phyloP scores from a whole-genome alignment of 2,888 invertebrate species.

The Hemithea aestivaria region DNA sequence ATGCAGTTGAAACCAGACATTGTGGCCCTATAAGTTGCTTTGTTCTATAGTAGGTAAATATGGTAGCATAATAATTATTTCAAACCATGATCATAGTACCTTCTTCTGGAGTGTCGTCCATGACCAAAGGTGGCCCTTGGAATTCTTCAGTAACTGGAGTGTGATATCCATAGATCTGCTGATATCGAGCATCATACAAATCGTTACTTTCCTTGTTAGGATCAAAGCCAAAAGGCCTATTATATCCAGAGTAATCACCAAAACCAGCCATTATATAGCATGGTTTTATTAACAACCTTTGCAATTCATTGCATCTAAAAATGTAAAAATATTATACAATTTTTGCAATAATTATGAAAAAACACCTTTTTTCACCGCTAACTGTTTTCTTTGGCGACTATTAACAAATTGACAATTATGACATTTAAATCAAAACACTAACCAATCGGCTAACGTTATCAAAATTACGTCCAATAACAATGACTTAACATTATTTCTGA shows the following conservation, averaged over 20 bases:
- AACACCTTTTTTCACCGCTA: conserved; percentile 3
- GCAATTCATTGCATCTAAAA: conserved; percentile 15
- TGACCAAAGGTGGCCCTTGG: conserved; percentile 70
- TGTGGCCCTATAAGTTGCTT: too few species aligned
- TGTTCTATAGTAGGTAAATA: too few species aligned
- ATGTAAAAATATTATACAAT: not conserved
- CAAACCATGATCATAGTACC: conserved; percentile 38
- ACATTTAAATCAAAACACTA: too few species aligned
- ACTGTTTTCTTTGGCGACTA: not conserved
- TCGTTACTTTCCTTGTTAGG: conserved; percentile 68
- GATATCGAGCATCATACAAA: conserved; percentile 70
- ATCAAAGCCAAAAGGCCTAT: conserved; percentile 67
- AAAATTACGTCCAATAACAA: too few species aligned
- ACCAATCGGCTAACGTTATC: too few species aligned
- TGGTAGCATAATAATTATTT: too few species aligned
- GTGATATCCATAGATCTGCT: conserved; percentile 73
- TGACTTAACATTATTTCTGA: too few species aligned
- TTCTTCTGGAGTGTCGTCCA: conserved; percentile 68
- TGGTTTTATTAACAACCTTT: conserved; percentile 12
- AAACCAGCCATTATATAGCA: conserved; percentile 65
- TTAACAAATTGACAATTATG: too few species aligned
- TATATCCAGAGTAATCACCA: conserved; percentile 64
- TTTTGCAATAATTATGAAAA: conserved; percentile 10
- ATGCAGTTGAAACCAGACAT: too few species aligned
- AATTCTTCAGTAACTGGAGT: conserved; percentile 71